Conservation (phyloP, 2,113 vertebrate genomes). For the Chaetura pelagica region DNA sequence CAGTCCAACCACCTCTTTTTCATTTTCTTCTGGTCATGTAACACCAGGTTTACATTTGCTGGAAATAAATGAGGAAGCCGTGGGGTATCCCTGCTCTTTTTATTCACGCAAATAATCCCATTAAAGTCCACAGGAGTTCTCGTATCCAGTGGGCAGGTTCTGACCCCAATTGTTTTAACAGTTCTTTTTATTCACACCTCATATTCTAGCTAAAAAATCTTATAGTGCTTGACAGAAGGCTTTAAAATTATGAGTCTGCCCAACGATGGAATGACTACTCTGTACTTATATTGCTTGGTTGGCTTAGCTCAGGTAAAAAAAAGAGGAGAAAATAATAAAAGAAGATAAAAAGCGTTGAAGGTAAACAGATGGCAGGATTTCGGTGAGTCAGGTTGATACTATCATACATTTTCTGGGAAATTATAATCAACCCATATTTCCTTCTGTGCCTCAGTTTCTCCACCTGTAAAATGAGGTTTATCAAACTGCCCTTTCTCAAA, state of each 20-base stretch:
- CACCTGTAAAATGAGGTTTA: not conserved
- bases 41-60: conserved; percentile 64
- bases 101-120: conserved; percentile 3
- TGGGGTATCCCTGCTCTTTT: conserved; percentile 39
- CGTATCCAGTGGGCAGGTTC: conserved; percentile 44
- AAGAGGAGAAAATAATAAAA: not conserved
- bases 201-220: conserved; percentile 22
- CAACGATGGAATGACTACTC: not conserved
- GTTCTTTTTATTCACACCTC: conserved; percentile 60
- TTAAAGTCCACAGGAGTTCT: conserved; percentile 64
- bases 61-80: conserved; percentile 46
- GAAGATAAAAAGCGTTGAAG: not conserved
- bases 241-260: not conserved
- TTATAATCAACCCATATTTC: rapidly evolving
- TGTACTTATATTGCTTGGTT: not conserved
- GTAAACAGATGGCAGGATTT: not conserved
- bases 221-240: conserved; percentile 25
- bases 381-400: not conserved
- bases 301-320: not conserved
- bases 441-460: not conserved
- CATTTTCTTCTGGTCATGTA: conserved; percentile 34
- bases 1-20: conserved; percentile 10
- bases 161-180: conserved; percentile 68
- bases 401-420: not conserved
- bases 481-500: not conserved